Evolutionary conservation across 2,113 vertebrate genomes (phyloP).

Genomic region (Willisornis vidua): DNA sequence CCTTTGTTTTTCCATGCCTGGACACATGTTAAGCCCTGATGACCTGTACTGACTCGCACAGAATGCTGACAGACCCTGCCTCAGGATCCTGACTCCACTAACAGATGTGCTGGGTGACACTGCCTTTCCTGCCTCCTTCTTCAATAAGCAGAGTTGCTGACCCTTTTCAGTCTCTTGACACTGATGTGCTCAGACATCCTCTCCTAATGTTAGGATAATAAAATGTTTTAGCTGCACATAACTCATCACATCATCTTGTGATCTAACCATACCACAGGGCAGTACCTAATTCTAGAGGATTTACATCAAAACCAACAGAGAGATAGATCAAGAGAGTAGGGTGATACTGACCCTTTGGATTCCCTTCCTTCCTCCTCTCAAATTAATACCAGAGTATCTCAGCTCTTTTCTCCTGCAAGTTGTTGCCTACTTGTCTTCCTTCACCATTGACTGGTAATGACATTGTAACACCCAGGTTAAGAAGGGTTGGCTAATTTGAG

Average conservation of each 20-base stretch:
- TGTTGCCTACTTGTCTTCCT: background rate
- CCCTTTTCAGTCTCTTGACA: background rate
- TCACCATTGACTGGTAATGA: accelerated
- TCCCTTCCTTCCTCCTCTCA: background rate
- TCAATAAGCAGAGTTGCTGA: background rate
- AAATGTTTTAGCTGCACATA: background rate
- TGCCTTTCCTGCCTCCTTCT: background rate
- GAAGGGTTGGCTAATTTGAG: background rate
- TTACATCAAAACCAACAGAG: background rate
- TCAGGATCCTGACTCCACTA: background rate
- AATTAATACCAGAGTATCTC: background rate
- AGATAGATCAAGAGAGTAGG: background rate
- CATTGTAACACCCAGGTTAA: background rate
- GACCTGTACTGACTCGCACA: background rate
- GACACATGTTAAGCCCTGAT: background rate
- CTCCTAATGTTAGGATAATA: background rate
- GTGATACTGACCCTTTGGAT: background rate
- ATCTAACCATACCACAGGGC: background rate
- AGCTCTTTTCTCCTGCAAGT: background rate
- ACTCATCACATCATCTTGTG: background rate
- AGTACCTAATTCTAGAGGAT: background rate
- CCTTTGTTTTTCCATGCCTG: background rate
- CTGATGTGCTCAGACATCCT: background rate
- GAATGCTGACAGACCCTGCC: accelerated
- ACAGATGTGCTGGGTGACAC: background rate